Percentiles rank a stretch among this genome's conserved stretches.
Evolutionary conservation across 2,113 vertebrate genomes (phyloP).

Genomic region (Paedocypris sp.): DNA sequence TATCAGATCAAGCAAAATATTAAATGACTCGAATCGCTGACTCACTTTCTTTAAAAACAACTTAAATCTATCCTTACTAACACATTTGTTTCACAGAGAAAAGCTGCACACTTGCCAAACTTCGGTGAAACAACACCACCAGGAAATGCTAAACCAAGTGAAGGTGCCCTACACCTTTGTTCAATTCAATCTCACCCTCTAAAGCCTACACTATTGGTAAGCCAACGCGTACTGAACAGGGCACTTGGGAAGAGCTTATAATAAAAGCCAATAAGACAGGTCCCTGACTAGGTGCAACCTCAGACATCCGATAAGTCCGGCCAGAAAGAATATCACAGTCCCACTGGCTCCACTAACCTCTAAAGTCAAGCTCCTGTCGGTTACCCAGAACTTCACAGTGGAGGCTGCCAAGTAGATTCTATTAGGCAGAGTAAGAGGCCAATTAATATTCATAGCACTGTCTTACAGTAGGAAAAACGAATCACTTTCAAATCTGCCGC

Average conservation of each 20-base stretch:
- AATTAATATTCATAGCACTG: neutral
- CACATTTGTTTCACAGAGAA: no score
- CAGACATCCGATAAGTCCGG: slow-evolving; percentile 17
- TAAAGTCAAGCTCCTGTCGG: slow-evolving; percentile 14
- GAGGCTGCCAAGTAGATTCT: neutral
- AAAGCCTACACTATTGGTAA: neutral
- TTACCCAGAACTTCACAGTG: neutral
- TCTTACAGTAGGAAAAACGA: neutral
- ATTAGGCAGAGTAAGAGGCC: neutral
- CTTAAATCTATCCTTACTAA: no score
- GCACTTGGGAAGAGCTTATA: neutral
- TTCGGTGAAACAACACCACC: no score
- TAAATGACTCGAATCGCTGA: no score
- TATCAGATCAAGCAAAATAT: no score
- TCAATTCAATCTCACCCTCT: neutral
- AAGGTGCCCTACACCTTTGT: neutral
- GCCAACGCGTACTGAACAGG: neutral
- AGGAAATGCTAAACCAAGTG: no score
- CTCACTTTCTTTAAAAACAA: no score
- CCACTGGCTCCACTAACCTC: slow-evolving; percentile 1
- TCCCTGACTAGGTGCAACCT: slow-evolving; percentile 12
- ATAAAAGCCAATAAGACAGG: slow-evolving; percentile 7
- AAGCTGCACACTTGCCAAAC: no score
- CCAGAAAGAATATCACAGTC: slow-evolving; percentile 5
- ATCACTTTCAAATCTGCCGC: no score